These are phyloP conservation scores for Euzetes globulus DNA, from an alignment of 2,888 invertebrate genomes.

Conservation along the genomic window DNA sequence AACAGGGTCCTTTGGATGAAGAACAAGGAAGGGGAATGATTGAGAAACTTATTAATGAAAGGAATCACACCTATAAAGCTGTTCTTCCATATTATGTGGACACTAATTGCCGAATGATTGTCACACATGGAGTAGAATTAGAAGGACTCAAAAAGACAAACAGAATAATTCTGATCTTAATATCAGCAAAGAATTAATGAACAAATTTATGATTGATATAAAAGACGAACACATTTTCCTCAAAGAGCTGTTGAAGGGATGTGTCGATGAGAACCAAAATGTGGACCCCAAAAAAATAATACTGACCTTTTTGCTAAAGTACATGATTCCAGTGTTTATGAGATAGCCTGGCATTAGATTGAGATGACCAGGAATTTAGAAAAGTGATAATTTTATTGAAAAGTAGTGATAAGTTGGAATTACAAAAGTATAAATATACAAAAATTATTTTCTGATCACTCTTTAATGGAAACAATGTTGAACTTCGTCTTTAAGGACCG, in stretches of 20 bases:
- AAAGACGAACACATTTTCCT: slow-evolving; percentile 38
- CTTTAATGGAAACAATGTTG: background rate
- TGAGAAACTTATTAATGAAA: too few relatives aligned
- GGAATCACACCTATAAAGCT: background rate
- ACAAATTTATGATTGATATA: background rate
- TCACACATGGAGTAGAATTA: slow-evolving; percentile 16
- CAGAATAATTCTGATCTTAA: slow-evolving; percentile 57
- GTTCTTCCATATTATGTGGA: background rate
- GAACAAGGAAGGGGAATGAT: too few relatives aligned
- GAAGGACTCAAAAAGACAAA: background rate
- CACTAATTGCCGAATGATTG: background rate
- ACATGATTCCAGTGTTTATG: too few relatives aligned
- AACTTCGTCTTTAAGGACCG: background rate
- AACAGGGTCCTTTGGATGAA: slow-evolving; percentile 35
- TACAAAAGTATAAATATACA: too few relatives aligned
- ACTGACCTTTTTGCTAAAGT: too few relatives aligned
- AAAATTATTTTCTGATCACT: background rate
- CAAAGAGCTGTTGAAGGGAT: slow-evolving; percentile 31
- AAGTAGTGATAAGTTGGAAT: too few relatives aligned
- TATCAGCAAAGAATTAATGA: background rate
- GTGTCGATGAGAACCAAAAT: slow-evolving; percentile 37
- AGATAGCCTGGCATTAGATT: too few relatives aligned
- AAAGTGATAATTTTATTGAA: too few relatives aligned
- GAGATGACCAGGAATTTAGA: too few relatives aligned
- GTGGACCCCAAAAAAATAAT: too few relatives aligned